These are phyloP conservation scores for Netelia fuscicornis DNA, from an alignment of 2,888 invertebrate genomes.

Conservation along the genomic window DNA sequence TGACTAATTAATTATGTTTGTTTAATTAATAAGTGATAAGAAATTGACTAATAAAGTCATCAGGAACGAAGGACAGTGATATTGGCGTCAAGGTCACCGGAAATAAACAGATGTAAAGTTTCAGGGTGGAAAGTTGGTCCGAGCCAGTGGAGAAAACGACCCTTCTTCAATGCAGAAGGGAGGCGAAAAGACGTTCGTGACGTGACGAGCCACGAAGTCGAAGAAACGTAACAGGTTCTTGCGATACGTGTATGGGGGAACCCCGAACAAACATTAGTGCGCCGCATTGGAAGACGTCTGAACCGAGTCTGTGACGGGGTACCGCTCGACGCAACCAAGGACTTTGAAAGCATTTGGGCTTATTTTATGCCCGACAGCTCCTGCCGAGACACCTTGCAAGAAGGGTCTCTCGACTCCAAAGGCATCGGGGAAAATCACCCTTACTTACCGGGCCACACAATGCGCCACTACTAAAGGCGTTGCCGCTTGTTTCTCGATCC, in stretches of 20 bases:
- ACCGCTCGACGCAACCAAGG: neutral
- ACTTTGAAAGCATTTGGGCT: conserved; percentile 73
- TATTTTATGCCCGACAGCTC: conserved; percentile 72
- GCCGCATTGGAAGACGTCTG: conserved; percentile 1
- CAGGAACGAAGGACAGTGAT: too few species aligned
- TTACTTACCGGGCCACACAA: conserved; percentile 29
- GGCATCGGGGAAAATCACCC: conserved; percentile 64
- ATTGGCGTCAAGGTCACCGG: too few species aligned
- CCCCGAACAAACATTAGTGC: neutral
- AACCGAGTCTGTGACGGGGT: too few species aligned
- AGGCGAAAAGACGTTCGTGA: conserved; percentile 72
- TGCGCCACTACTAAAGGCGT: conserved; percentile 62
- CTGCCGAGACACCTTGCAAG: conserved; percentile 75
- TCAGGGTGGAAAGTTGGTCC: too few species aligned
- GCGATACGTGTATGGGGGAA: conserved; percentile 70
- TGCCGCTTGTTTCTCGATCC: conserved; percentile 40
- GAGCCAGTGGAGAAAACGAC: too few species aligned
- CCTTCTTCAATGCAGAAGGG: too few species aligned
- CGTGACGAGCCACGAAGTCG: conserved; percentile 71
- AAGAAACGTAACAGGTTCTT: conserved; percentile 69
- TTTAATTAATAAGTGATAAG: too few species aligned
- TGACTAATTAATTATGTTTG: too few species aligned
- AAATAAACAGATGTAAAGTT: too few species aligned
- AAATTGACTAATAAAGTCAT: too few species aligned
- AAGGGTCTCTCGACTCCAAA: conserved; percentile 70